Evolutionary conservation across 2,113 vertebrate species (phyloP).

Genomic region (Phrynosoma blainvillii): DNA sequence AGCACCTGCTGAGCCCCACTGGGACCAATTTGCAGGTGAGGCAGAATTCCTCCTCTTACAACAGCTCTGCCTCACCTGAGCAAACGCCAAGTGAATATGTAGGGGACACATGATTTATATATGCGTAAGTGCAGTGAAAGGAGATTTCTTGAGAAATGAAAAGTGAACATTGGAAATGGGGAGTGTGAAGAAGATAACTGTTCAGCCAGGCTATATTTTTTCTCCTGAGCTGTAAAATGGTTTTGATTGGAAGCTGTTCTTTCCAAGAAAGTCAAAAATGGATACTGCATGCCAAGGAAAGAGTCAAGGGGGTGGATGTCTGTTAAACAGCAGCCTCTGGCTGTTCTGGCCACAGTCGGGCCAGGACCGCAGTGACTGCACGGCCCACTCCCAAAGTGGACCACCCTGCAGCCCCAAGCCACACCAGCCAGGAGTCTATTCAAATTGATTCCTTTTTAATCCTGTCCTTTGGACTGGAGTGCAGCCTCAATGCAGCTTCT

Average conservation of each 20-base stretch:
- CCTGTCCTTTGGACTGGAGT: too few species aligned
- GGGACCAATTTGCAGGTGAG: conserved; percentile 23
- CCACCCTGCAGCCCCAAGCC: too few species aligned
- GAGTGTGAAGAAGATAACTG: background rate
- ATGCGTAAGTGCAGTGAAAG: background rate
- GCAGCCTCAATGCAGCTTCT: too few species aligned
- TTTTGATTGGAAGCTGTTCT: background rate
- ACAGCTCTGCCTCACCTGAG: background rate
- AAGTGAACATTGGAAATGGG: background rate
- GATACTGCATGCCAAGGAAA: background rate
- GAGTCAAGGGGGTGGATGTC: too few species aligned
- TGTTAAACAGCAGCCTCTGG: too few species aligned
- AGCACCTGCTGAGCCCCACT: background rate
- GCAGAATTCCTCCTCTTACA: background rate
- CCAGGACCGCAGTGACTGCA: too few species aligned
- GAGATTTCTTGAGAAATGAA: background rate
- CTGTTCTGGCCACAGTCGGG: too few species aligned
- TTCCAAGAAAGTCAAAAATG: background rate
- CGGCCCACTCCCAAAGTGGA: too few species aligned
- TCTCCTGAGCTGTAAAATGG: background rate
- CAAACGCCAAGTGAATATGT: background rate
- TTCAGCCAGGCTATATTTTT: background rate
- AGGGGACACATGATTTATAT: background rate
- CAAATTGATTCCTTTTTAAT: too few species aligned
- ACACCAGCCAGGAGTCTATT: too few species aligned